Percentiles rank a stretch among this genome's conserved stretches.
Conservation (phyloP, 2,797 vertebrate species). For the Muraenolepis orangiensis region DNA sequence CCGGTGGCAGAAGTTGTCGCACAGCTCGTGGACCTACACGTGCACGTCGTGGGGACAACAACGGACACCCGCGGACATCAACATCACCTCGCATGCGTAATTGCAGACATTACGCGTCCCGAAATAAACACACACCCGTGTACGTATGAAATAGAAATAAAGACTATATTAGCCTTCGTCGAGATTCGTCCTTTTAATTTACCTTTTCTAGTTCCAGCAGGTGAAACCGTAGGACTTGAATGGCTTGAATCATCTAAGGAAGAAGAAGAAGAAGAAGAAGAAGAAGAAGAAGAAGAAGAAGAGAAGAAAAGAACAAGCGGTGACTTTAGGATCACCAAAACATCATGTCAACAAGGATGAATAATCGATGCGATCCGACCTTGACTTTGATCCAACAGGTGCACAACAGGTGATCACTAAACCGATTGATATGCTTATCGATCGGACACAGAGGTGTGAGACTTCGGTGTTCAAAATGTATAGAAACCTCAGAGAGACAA, state of each 20-base stretch:
- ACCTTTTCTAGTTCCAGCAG: conserved; percentile 97
- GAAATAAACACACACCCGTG: not conserved
- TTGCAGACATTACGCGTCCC: too few relatives aligned
- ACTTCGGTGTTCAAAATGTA: not conserved
- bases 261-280: not conserved
- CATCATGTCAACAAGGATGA: too few relatives aligned
- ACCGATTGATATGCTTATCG: too few relatives aligned
- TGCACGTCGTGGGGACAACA: not conserved
- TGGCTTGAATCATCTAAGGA: conserved; percentile 95
- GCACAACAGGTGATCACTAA: too few relatives aligned
- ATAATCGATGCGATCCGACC: too few relatives aligned
- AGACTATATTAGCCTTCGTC: not conserved
- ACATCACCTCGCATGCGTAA: too few relatives aligned
- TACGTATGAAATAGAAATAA: not conserved
- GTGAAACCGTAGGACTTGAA: conserved; percentile 95
- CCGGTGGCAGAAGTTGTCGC: conserved; percentile 96
- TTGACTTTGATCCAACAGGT: too few relatives aligned
- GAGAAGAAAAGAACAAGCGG: too few relatives aligned
- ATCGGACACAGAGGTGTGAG: not conserved
- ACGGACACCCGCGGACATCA: not conserved
- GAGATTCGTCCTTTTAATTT: conserved; percentile 41
- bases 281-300: not conserved
- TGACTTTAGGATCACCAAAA: too few relatives aligned
- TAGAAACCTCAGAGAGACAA: not conserved
- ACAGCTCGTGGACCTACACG: conserved; percentile 88